Evolutionary conservation across 2,888 invertebrate genomes (phyloP).

Genomic region (Trissolcus japonicus): DNA sequence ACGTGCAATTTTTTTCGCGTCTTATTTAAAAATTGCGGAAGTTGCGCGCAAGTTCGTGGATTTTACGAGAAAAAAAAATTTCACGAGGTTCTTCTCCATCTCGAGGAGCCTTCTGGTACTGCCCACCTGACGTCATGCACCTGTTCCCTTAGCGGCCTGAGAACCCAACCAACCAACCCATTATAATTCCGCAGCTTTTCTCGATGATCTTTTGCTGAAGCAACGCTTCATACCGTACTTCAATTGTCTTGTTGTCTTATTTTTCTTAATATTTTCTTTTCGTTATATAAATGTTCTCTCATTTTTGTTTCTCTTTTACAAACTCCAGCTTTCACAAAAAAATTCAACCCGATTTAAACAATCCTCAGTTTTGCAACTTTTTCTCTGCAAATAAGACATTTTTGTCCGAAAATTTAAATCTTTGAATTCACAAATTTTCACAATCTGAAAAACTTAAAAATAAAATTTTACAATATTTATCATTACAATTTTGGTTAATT

Average conservation of each 20-base stretch:
- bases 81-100: constrained; percentile 62
- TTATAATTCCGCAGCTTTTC: constrained; percentile 68
- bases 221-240: constrained; percentile 63
- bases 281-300: constrained; percentile 13
- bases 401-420: too few species aligned
- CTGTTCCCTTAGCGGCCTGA: constrained; percentile 70
- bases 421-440: neutral
- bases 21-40: constrained; percentile 57
- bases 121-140: constrained; percentile 76
- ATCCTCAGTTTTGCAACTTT: neutral
- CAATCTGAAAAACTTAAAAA: too few species aligned
- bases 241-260: constrained; percentile 59
- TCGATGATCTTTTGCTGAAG: constrained; percentile 65
- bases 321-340: neutral
- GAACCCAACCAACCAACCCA: constrained; percentile 67
- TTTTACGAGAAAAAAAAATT: constrained; percentile 58
- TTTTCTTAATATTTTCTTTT: constrained; percentile 46
- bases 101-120: constrained; percentile 70
- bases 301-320: constrained; percentile 4
- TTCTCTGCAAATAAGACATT: neutral
- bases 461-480: too few species aligned
- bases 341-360: constrained; percentile 1
- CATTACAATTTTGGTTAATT: too few species aligned
- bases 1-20: constrained; percentile 23
- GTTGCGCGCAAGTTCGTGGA: constrained; percentile 55